Conservation (phyloP, 92 coral and sea anemone species). For the Phenganax marumi region DNA sequence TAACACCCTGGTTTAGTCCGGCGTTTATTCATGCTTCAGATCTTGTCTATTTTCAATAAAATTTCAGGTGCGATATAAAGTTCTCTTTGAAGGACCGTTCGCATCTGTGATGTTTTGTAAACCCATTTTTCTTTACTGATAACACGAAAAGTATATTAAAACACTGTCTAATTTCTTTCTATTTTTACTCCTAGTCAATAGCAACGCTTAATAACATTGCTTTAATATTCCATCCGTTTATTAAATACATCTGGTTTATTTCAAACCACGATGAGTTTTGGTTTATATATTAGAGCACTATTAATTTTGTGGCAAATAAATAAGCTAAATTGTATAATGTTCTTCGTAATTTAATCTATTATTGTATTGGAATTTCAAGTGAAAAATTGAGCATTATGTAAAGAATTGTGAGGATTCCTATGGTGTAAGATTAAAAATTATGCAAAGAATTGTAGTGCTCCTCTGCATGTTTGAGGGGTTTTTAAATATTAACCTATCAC, state of each 20-base stretch:
- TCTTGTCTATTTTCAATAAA: too few relatives aligned
- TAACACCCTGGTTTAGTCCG: background rate
- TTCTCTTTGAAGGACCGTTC: background rate
- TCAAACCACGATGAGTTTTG: background rate
- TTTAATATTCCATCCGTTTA: background rate
- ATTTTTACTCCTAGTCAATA: background rate
- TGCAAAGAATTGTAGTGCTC: background rate
- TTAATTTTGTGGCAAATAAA: background rate
- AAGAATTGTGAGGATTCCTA: too few relatives aligned
- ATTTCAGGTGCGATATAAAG: too few relatives aligned
- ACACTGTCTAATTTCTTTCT: background rate
- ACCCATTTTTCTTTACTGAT: background rate
- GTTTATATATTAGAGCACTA: too few relatives aligned
- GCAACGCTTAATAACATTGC: background rate
- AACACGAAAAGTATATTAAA: background rate
- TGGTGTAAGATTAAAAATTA: background rate
- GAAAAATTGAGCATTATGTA: too few relatives aligned
- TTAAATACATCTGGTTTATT: slow-evolving; percentile 3
- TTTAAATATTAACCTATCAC: too few relatives aligned
- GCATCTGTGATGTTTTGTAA: background rate
- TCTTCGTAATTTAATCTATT: too few relatives aligned
- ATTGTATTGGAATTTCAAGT: too few relatives aligned
- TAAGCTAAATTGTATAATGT: background rate
- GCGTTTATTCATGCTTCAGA: too few relatives aligned
- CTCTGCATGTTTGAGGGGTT: too few relatives aligned